Percentiles rank a stretch among this genome's conserved stretches.
phyloP scores from a whole-genome alignment of 2,113 vertebrate species.

The Rhizomys pruinosus region DNA sequence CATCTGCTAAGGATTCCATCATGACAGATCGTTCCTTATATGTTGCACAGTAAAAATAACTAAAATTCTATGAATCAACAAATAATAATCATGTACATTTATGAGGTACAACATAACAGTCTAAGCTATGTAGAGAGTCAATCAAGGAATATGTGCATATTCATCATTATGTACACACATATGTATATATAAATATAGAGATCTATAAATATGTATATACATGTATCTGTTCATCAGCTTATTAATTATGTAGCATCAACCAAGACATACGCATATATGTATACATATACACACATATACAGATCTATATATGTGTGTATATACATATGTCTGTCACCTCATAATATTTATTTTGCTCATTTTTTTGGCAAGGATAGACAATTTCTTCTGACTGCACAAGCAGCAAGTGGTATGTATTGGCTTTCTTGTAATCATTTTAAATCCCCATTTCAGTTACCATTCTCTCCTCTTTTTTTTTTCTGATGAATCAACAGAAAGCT shows the following conservation, averaged over 20 bases:
- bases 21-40: slow-evolving; percentile 51
- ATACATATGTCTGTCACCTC: neutral
- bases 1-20: slow-evolving; percentile 49
- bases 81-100: neutral
- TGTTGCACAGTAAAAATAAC: slow-evolving; percentile 12
- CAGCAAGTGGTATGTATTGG: slow-evolving; percentile 47
- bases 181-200: neutral
- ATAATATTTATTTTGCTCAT: neutral
- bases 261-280: neutral
- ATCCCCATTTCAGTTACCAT: slow-evolving; percentile 60
- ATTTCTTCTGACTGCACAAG: slow-evolving; percentile 57
- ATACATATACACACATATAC: neutral
- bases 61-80: neutral
- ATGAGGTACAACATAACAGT: neutral
- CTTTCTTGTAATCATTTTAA: slow-evolving; percentile 74
- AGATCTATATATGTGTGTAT: neutral
- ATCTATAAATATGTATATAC: neutral
- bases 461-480: slow-evolving; percentile 19
- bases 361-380: neutral
- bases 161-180: neutral
- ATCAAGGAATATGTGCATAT: neutral
- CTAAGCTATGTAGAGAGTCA: too few species aligned
- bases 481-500: slow-evolving; percentile 64
- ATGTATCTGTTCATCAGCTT: neutral
- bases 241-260: neutral